Conservation (phyloP, 2,113 vertebrate genomes). For the Ovis canadensis region DNA sequence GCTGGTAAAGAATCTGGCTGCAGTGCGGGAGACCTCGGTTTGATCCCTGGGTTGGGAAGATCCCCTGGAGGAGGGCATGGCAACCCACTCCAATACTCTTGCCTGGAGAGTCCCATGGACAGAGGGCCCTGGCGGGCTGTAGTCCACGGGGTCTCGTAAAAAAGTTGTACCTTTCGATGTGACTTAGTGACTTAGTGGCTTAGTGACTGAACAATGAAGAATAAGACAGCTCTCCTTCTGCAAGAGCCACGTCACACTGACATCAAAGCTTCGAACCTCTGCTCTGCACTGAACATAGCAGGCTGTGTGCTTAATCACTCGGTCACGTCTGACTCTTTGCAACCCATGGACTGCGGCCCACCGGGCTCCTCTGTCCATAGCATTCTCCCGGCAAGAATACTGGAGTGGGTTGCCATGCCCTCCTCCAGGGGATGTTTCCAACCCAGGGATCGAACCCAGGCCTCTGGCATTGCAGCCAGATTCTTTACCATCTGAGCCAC, state of each 20-base stretch:
- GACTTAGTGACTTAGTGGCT: too few relatives aligned
- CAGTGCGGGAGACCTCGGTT: fast-evolving
- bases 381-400: not conserved
- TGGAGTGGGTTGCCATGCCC: not conserved
- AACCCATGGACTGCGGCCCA: fast-evolving
- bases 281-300: fast-evolving
- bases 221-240: not conserved
- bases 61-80: not conserved
- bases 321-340: fast-evolving
- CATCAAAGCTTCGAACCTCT: fast-evolving
- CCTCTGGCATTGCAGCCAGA: fast-evolving
- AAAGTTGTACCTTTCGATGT: not conserved
- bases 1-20: not conserved
- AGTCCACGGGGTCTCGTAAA: not conserved
- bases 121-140: not conserved
- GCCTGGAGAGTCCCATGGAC: not conserved
- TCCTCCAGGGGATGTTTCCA: not conserved
- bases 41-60: not conserved
- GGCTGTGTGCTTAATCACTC: fast-evolving
- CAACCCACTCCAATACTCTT: not conserved
- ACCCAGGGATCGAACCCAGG: not conserved
- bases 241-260: fast-evolving
- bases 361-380: not conserved
- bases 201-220: not conserved
- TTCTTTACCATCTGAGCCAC: not conserved